A percentile compares a stretch with the other conserved stretches of the same genome.
Conservation (phyloP, 1,140 invertebrate species). For the Bombus consobrinus region DNA sequence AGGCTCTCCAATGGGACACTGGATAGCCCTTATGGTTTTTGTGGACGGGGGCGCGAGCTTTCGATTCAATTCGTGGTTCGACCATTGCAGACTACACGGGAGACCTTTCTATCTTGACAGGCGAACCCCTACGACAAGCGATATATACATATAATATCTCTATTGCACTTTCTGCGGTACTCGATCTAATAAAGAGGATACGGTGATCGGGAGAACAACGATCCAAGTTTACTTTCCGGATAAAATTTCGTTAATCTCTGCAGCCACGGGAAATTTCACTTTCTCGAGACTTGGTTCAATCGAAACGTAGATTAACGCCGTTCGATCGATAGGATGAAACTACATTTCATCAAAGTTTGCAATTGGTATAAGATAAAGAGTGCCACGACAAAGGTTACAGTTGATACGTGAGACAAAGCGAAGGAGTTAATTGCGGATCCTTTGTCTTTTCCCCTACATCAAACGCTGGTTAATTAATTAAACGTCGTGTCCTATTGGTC, state of each 20-base stretch:
- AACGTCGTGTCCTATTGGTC: neutral
- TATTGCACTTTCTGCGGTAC: conserved; percentile 44
- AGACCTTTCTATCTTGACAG: conserved; percentile 66
- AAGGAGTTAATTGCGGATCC: neutral
- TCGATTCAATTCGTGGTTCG: conserved; percentile 77
- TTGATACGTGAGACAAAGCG: neutral
- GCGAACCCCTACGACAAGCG: conserved; percentile 56
- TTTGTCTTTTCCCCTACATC: neutral
- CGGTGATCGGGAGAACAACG: neutral
- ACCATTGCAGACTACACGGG: conserved; percentile 67
- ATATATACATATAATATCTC: conserved; percentile 62
- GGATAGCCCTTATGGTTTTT: conserved; percentile 66
- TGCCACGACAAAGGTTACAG: neutral
- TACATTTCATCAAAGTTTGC: neutral
- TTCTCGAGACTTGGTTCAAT: neutral
- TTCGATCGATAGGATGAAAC: too few relatives aligned
- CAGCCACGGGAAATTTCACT: neutral
- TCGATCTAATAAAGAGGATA: conserved; percentile 35
- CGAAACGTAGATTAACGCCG: too few relatives aligned
- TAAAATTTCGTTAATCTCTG: neutral
- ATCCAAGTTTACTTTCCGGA: neutral
- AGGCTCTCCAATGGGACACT: conserved; percentile 69
- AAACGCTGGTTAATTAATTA: neutral
- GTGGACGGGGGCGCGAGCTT: conserved; percentile 63
- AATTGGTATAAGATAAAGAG: neutral